Evolutionary conservation across 2,797 vertebrate species (phyloP), one percentile per base, ranked within the genome.

Genomic region (Gambusia yucatana): DNA sequence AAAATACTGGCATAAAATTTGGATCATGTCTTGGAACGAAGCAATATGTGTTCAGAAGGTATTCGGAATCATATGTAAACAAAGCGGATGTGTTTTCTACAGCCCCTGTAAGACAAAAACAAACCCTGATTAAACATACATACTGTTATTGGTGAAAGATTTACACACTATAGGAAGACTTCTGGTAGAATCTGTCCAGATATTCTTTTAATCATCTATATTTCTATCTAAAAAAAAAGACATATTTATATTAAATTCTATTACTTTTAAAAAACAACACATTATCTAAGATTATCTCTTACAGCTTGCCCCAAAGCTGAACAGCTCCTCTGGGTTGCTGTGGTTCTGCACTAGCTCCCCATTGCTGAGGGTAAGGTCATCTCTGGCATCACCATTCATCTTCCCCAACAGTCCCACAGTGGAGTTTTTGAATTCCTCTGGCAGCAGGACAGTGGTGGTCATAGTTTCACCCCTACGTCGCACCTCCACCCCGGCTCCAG

Each of bases 31-130:
- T 97, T 10, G 95, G 88, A 16, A 47, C 87, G 0, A 89, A 75
- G 69, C 88, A 86, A 87, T 96, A 99, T 55, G 89, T 88, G 8
- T 96, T 83, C 86, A 97, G 75, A 81, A 99, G 92, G 57, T 83
- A 79, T 30, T 83, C 44, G 0, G 96, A 96, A 90, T 99, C 98
- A 0, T 99, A 99, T 3, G 98, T 98, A 82, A 99, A 97, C 82
- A 99, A 94, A 14, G 98, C 96, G 1, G 95, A 97, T 13, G 82
- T 11, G 3, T 96, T 97, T 67, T 81, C 52, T 77, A 98, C 76
- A 0, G 96, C 94, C 98, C 98, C 98, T 99, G 90, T 1, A 77
- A 86, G 44, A 91, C 3, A 88, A 41, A 65, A 72, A 50, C 10
- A 46, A 70, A 70, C n/a, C 25, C 41, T 70, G 11, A 70, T 70